Evolutionary conservation across 2,797 vertebrate species (phyloP), one percentile per base, ranked within the genome.

Genomic region (Cossypha polioptera): DNA sequence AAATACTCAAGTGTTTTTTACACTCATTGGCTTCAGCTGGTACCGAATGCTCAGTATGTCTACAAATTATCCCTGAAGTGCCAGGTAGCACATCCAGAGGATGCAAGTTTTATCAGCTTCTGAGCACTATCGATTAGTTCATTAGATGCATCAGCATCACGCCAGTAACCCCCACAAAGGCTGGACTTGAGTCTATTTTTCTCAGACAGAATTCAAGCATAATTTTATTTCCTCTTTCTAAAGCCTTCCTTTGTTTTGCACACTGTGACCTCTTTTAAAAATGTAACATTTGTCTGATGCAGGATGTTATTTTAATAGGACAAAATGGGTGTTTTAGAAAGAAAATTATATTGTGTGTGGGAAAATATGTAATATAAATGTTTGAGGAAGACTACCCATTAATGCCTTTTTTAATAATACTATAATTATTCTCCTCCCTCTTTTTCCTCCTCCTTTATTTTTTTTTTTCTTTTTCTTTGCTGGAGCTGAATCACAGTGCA

Each of bases 191-290:
- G 43, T 79, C 33, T 59, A 12, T 31, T 93, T 90, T 84, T 81
- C 66, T 43, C 65, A 84, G 45, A 21, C 8, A 80, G 53, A 81
- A 43, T 65, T 92, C 7, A 71, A 78, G 19, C 11, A 25, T 81
- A 62, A 77, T 75, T 88, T 91, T 47, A 66, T 92, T 86, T 84
- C 51, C 54, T 72, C 6, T 73, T 68, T 81, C 17, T 61, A 7
- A 78, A 61, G 28, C 16, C 11, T 69, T 78, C 8, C 11, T 36
- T 57, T 58, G 26, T 61, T 83, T 36, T 68, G 43, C 8, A 54
- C 7, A 7, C 11, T 21, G 24, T 65, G 58, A 7, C 42, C 40
- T 92, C 47, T 43, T 53, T 76, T 85, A 51, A 82, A 75, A 82
- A 59, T 26, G 7, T 59, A 40, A 42, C 7, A 9, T 53, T 55